phyloP scores from a whole-genome alignment of 1,140 invertebrate species.

The Diachasma alloeum region DNA sequence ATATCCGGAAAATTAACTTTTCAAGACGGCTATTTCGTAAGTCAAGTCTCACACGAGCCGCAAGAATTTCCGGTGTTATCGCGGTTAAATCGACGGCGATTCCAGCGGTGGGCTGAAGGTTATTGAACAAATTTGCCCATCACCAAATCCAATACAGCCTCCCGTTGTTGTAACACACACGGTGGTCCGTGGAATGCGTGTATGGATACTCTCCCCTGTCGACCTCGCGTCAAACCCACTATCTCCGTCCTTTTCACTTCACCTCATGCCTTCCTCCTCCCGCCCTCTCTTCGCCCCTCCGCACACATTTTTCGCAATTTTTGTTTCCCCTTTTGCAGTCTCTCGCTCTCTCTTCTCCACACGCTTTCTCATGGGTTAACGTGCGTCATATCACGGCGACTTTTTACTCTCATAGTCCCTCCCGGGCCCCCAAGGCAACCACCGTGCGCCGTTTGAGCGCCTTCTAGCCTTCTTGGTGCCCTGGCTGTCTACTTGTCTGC shows the following conservation, averaged over 20 bases:
- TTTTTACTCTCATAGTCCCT: neutral
- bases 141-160: neutral
- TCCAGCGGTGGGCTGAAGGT: neutral
- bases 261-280: conserved; percentile 11
- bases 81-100: too few relatives aligned
- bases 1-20: too few relatives aligned
- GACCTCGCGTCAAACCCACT: conserved; percentile 40
- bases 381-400: neutral
- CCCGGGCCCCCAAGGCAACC: conserved; percentile 13
- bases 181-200: conserved; percentile 30
- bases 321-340: too few relatives aligned
- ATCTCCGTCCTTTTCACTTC: conserved; percentile 30
- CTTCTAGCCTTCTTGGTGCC: neutral
- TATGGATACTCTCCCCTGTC: conserved; percentile 36
- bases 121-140: neutral
- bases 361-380: neutral
- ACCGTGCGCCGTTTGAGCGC: neutral
- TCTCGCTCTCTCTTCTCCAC: neutral
- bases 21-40: too few relatives aligned
- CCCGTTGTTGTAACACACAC: neutral
- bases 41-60: neutral
- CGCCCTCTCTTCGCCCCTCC: neutral
- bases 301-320: neutral
- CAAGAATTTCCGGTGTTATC: neutral
- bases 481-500: neutral